Evolutionary conservation across 2,888 invertebrate species (phyloP).

Genomic region (Aethes cnicana): DNA sequence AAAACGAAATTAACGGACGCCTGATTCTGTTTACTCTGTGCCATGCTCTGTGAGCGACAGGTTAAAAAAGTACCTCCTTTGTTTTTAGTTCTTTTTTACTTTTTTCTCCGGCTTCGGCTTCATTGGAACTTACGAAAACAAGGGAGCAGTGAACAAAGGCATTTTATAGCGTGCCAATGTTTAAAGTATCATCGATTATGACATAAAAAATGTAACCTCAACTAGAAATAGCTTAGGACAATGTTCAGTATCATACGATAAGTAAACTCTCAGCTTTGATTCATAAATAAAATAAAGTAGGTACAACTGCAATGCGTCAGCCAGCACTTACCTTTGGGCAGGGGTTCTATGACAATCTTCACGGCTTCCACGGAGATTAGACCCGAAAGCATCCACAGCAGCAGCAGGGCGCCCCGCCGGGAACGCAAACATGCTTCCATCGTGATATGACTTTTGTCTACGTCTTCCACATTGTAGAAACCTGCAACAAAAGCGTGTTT

Average conservation of each 20-base stretch:
- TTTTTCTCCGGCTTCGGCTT: conserved; percentile 1
- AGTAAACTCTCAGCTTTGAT: no score
- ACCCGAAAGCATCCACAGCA: conserved; percentile 63
- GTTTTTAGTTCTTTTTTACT: conserved; percentile 33
- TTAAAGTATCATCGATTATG: no score
- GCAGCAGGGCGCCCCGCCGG: conserved; percentile 51
- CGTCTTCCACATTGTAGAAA: conserved; percentile 50
- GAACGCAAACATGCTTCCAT: conserved; percentile 58
- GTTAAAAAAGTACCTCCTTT: conserved; percentile 57
- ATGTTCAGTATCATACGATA: no score
- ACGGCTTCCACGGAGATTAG: conserved; percentile 64
- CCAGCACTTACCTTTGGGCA: conserved; percentile 78
- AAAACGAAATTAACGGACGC: conserved; percentile 68
- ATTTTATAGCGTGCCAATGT: not conserved
- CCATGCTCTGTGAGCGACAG: conserved; percentile 61
- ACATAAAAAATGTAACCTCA: no score
- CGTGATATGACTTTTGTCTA: conserved; percentile 43
- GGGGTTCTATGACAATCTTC: conserved; percentile 77
- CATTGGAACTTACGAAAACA: conserved; percentile 10
- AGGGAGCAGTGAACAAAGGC: not conserved
- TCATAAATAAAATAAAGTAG: no score
- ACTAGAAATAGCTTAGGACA: no score
- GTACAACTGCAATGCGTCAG: no score
- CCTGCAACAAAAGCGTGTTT: conserved; percentile 58
- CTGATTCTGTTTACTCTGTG: conserved; percentile 65